A percentile compares a stretch with the other conserved stretches of the same genome.
These are phyloP conservation scores for Larimichthys crocea DNA, from an alignment of 2,113 vertebrate species.

Conservation along the genomic window DNA sequence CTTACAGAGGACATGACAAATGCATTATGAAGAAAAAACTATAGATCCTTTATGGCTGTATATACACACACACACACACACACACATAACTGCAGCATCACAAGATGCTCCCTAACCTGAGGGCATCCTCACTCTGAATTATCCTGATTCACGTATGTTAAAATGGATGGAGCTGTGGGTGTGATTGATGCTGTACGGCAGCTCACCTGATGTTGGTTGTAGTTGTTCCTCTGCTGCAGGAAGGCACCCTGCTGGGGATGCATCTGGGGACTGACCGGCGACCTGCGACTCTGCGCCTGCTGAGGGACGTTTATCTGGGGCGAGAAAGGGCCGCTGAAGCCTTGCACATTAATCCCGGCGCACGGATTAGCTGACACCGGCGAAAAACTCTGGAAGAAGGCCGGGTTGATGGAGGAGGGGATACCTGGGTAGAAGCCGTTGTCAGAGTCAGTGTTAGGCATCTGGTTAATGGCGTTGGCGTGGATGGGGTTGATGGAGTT, in stretches of 20 bases:
- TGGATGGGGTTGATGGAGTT: constrained; percentile 76
- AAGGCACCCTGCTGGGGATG: constrained; percentile 90
- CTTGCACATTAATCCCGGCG: constrained; percentile 88
- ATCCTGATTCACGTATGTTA: background rate
- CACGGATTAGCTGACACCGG: constrained; percentile 91
- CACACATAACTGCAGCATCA: constrained; percentile 18
- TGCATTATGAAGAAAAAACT: constrained; percentile 21
- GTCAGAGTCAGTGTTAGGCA: constrained; percentile 89
- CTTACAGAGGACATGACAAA: constrained; percentile 38
- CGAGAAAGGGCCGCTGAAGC: constrained; percentile 91
- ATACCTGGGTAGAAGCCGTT: constrained; percentile 93
- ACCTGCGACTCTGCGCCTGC: constrained; percentile 90
- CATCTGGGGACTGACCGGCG: constrained; percentile 92
- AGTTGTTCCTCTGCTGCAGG: constrained; percentile 93
- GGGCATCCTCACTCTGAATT: background rate
- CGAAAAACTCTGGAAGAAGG: constrained; percentile 95
- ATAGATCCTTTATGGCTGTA: constrained; percentile 1
- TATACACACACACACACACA: background rate
- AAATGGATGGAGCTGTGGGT: background rate
- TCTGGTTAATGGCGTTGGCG: constrained; percentile 84
- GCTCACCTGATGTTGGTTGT: constrained; percentile 96
- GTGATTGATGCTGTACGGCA: constrained; percentile 1
- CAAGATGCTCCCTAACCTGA: constrained; percentile 27
- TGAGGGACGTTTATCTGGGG: constrained; percentile 91
- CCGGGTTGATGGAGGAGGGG: constrained; percentile 93